Evolutionary conservation across 2,797 vertebrate genomes (phyloP), one percentile per base, ranked within the genome.

Genomic region (Microtus californicus): DNA sequence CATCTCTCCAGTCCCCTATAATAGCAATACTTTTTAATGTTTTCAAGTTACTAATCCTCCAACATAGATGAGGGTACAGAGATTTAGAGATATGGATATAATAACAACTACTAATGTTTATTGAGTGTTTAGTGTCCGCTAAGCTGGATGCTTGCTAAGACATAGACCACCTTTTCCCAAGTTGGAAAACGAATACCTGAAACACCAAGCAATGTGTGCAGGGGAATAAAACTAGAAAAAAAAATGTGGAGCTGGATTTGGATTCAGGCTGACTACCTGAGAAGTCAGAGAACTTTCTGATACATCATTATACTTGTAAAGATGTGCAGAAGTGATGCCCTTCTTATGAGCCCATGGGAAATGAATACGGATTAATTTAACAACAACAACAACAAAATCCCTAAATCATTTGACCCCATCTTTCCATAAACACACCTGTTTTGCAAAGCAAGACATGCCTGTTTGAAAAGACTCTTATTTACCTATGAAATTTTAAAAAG

Each of bases 371-470:
- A 43, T 89, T 79, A 92, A 95, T 71, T 79, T 34, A 83, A 61
- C 63, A 69, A 56, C 54, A 54, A 51, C 51, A 93, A 12, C 34
- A 59, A 27, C 17, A 54, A 87, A 48, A 48, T 48, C 11, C 2
- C 48, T 48, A 73, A 45, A 82, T 78, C 12, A 67, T 80, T 81
- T 89, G 48, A 14, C 37, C 1, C 1, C 61, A 25, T 90, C 61
- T 95, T 94, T 95, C n/a, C 54, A 61, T 27, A 93, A 97, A 89
- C 69, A 80, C 5, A 31, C n/a, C 17, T 90, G 10, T 63, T 94
- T 93, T 93, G 77, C 73, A 81, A 94, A 95, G 83, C 40, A 51
- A 80, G 25, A 82, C 31, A 51, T 13, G 37, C 56, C 71, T 59
- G 37, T 88, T 88, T 56, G 82, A 93, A 77, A 89, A 96, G 54